Percentiles rank a stretch among this genome's conserved stretches.
These are phyloP conservation scores for Sarcophaga subvicina DNA, from an alignment of 2,888 invertebrate genomes.

Conservation along the genomic window DNA sequence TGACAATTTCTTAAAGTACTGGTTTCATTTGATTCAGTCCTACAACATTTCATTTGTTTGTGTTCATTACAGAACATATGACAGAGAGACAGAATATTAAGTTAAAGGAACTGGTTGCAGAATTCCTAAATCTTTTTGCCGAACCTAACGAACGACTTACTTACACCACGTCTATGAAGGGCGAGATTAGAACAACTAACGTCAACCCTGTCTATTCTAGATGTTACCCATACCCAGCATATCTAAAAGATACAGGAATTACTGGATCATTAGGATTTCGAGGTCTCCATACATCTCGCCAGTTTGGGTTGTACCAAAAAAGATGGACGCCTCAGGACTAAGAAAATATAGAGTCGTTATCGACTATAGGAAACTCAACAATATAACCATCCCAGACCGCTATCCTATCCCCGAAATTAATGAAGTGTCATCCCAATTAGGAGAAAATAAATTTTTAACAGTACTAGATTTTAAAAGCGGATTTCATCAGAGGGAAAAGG, in stretches of 20 bases:
- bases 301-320: slow-evolving; percentile 51
- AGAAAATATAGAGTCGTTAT: slow-evolving; percentile 23
- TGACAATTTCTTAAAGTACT: no score
- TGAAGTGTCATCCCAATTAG: slow-evolving; percentile 23
- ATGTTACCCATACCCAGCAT: slow-evolving; percentile 31
- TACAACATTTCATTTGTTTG: no score
- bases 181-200: slow-evolving; percentile 24
- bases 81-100: slow-evolving; percentile 8
- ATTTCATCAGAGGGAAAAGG: slow-evolving; percentile 20
- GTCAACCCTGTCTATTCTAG: slow-evolving; percentile 21
- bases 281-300: slow-evolving; percentile 9
- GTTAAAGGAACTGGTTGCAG: background rate
- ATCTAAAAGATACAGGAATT: slow-evolving; percentile 27
- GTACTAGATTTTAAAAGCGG: slow-evolving; percentile 41
- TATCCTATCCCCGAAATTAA: slow-evolving; percentile 37
- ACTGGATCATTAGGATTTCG: slow-evolving; percentile 46
- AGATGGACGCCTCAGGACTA: slow-evolving; percentile 40
- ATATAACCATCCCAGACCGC: slow-evolving; percentile 29
- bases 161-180: slow-evolving; percentile 14
- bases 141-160: slow-evolving; percentile 4
- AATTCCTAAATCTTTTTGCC: background rate
- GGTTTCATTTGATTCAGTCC: no score
- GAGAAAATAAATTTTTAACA: slow-evolving; percentile 39
- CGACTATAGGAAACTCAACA: slow-evolving; percentile 35
- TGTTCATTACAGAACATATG: slow-evolving; percentile 9